These are phyloP conservation scores for Lithophane semibrunnea DNA, from an alignment of 2,888 invertebrate species.

Conservation along the genomic window DNA sequence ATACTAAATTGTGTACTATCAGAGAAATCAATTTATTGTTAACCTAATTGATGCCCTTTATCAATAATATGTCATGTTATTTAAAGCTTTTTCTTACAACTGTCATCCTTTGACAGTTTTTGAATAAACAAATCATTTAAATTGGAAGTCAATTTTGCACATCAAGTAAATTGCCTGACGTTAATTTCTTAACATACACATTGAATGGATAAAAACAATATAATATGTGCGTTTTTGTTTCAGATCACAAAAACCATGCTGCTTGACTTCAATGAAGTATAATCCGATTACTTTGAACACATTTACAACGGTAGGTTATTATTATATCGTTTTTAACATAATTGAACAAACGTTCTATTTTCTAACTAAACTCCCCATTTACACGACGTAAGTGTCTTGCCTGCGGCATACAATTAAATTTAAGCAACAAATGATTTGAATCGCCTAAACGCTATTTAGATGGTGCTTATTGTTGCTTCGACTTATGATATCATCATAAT, in stretches of 20 bases:
- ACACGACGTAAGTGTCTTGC: background rate
- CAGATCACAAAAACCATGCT: conserved; percentile 72
- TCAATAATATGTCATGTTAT: background rate
- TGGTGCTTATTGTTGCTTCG: background rate
- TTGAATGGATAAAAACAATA: background rate
- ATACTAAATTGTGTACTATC: background rate
- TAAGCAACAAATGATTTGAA: background rate
- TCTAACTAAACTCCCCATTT: background rate
- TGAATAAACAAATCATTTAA: background rate
- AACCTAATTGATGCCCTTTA: background rate
- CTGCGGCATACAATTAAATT: too few relatives aligned
- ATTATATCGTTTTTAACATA: background rate
- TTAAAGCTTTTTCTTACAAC: background rate
- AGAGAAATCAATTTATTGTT: background rate
- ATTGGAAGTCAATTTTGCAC: background rate
- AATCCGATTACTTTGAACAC: conserved; percentile 69
- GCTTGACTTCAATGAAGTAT: conserved; percentile 70
- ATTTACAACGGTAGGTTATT: conserved; percentile 66
- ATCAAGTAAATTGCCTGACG: background rate
- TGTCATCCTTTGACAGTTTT: background rate
- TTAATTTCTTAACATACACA: background rate
- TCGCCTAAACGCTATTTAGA: background rate
- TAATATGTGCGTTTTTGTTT: conserved; percentile 24
- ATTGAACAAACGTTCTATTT: background rate
- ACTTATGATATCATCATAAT: too few relatives aligned